Percentiles rank a stretch among this genome's conserved stretches.
phyloP scores from a whole-genome alignment of 2,113 vertebrate genomes.

The Ardeotis arabs region DNA sequence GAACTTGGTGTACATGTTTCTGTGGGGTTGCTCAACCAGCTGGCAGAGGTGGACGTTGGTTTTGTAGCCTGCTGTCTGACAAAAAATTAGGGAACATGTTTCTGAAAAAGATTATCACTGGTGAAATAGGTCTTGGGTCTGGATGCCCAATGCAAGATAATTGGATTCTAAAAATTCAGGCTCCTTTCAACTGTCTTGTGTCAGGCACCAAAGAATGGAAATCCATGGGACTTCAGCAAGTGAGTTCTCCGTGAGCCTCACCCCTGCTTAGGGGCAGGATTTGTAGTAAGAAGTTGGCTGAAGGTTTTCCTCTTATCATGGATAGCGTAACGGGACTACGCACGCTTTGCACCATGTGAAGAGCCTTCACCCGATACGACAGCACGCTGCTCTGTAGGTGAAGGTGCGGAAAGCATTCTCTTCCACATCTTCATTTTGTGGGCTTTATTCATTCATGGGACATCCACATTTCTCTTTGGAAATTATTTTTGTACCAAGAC shows the following conservation, averaged over 20 bases:
- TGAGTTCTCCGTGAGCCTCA: neutral
- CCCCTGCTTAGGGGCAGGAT: neutral
- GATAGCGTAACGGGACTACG: accelerated
- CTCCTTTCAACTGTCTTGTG: neutral
- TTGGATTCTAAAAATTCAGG: neutral
- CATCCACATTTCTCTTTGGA: neutral
- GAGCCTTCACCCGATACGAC: neutral
- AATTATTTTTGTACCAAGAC: neutral
- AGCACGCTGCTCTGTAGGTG: neutral
- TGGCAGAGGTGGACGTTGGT: neutral
- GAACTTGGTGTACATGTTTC: neutral
- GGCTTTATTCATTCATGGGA: neutral
- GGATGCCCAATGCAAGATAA: neutral
- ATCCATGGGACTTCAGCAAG: neutral
- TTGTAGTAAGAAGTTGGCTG: neutral
- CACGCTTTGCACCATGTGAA: neutral
- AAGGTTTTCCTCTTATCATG: neutral
- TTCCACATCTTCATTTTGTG: neutral
- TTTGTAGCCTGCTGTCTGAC: neutral
- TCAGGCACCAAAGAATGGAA: neutral
- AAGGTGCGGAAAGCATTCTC: neutral
- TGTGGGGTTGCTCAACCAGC: neutral
- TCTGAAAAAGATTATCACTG: neutral
- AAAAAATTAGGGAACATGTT: neutral
- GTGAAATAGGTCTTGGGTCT: neutral